These are phyloP conservation scores for Spongilla lacustris DNA, from an alignment of 37 sponge, comb jelly and placozoan species.

Conservation along the genomic window DNA sequence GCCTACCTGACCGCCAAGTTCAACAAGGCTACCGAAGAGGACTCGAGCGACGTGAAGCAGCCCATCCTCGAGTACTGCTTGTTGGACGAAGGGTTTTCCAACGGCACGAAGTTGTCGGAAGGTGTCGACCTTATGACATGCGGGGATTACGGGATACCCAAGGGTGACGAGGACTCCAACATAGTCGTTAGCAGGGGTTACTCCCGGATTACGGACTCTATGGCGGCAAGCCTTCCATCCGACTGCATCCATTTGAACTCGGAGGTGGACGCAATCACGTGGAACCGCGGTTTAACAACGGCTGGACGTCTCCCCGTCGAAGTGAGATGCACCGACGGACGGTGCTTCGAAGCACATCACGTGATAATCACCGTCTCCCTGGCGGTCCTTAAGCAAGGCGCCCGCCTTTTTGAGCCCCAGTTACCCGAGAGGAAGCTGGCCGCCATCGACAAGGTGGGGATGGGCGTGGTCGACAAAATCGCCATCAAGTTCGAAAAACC, in stretches of 20 bases:
- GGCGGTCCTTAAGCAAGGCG: conserved; percentile 69
- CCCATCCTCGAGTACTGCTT: conserved; percentile 17
- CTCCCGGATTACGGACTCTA: neutral
- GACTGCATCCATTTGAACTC: conserved; percentile 20
- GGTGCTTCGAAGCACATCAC: conserved; percentile 60
- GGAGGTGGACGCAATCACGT: conserved; percentile 21
- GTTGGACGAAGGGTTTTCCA: conserved; percentile 7
- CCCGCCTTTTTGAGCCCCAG: conserved; percentile 57
- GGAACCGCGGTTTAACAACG: neutral
- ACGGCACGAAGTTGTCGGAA: neutral
- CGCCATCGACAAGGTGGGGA: conserved; percentile 69
- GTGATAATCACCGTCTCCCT: conserved; percentile 85
- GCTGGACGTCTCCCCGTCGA: neutral
- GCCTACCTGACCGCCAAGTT: neutral
- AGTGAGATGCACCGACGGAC: conserved; percentile 33
- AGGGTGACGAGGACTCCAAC: neutral
- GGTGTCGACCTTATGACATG: neutral
- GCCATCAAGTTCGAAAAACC: conserved; percentile 28
- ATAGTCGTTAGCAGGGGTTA: neutral
- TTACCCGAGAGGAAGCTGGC: conserved; percentile 75
- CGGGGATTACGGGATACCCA: conserved; percentile 27
- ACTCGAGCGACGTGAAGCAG: neutral
- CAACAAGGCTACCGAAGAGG: neutral
- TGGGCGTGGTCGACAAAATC: conserved; percentile 75
- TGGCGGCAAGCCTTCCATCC: conserved; percentile 3